Evolutionary conservation across 2,113 vertebrate species (phyloP), one percentile per base, ranked within the genome.

Genomic region (Tinamus guttatus): DNA sequence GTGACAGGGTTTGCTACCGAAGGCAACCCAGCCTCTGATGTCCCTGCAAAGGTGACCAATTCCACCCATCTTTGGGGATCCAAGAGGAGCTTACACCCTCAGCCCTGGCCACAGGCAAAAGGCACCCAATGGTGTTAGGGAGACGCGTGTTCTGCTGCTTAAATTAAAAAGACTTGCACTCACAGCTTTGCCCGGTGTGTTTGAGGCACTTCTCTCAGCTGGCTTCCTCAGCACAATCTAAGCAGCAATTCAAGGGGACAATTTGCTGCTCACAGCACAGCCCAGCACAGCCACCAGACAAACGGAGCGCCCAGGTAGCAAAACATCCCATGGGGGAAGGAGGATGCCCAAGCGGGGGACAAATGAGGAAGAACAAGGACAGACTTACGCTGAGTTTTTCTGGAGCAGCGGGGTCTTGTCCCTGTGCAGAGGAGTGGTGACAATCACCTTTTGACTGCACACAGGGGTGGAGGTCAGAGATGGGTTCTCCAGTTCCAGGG

Each of bases 381-480:
- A 6, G 41, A 98, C 99, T 96, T 97, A 99, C 99, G 94, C 97
- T 0, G 98, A 98, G 59, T 99, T 99, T 62, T 99, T 99, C 97
- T 99, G 99, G 20, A 97, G 98, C 89, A 99, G 98, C 4, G 99
- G 99, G 0, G 99, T 99, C 97, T 99, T 99, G 76, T 99, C 99
- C 30, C 99, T 98, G 96, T 99, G 99, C 73, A 99, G 97, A 0
- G 99, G 99, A 0, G 99, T 99, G 19, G 98, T 99, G 68, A 99
- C 99, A 5, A 98, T 98, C 88, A 98, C 99, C 91, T 99, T 99
- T 97, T 99, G 99, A 96, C 98, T 99, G 96, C 99, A 99, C 59
- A 99, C 99, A 0, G 99, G 99, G 0, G 99, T 99, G 63, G 99
- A 99, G 0, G 99, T 99, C 89, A 99, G 98, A 6, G 99, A 99